Base-by-base conservation (phyloP, 2,113 vertebrate species). In the Leucosticte australis region DNA sequence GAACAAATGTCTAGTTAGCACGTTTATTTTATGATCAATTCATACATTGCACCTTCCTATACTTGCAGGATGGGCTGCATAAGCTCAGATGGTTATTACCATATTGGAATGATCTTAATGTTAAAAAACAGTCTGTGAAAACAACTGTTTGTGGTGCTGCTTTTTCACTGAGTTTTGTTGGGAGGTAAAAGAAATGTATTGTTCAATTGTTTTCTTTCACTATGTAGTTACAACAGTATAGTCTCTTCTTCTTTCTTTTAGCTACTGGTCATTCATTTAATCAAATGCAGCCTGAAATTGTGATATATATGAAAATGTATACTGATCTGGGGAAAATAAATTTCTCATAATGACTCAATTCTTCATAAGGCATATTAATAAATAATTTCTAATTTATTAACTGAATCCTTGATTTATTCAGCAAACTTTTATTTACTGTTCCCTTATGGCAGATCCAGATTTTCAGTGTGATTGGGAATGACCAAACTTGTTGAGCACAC, bases 201-300 rank as follows among this genome's bases (percentile, higher is more conserved):
- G 2, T 31, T 84, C n/a, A 42, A 6, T 13, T 37, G 28, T 59
- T 68, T 71, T 26, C 28, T 92, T 71, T 67, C 53, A 42, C 44
- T 73, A 1, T 1, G 0, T 47, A 42, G 15, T 50, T 2, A 0
- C 37, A 69, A 74, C 15, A 35, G 24, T 20, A 11, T 47, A 3
- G 11, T 37, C 59, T 42, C 6, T 0, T 49, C 62, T 37, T 81
- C 56, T 62, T 67, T 74, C 12, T 81, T 74, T 46, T 68, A 50
- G 21, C 47, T 56, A 20, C 9, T 46, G 6, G 5, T 64, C 10
- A 49, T 84, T 71, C 15, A 27, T 89, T 53, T 91, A 53, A 70
- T 76, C 6, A 68, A 77, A 64, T n/a, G 7, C 35, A 52, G 3
- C 26, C n/a, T 77, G 28, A 74, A 92, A 78, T 71, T 50, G 21